Percentiles rank a stretch among this genome's conserved stretches.
Evolutionary conservation across 1,140 invertebrate species (phyloP).

Genomic region (Bombus cullumanus): DNA sequence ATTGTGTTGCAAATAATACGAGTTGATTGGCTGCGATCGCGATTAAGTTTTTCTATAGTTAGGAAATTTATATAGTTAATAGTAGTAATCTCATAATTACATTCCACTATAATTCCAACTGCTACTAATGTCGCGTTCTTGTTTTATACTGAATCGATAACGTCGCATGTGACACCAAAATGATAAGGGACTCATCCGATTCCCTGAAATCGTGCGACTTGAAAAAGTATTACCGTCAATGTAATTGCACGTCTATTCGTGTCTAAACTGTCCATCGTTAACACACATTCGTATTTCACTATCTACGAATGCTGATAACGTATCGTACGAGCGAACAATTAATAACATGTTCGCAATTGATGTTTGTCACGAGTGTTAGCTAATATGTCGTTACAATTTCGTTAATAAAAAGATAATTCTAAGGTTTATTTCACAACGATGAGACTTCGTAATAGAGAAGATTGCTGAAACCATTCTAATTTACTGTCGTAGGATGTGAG

Average conservation of each 20-base stretch:
- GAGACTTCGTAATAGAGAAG: not conserved
- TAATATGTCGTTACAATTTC: not conserved
- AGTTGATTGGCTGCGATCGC: not conserved
- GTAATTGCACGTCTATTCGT: not conserved
- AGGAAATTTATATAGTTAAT: too few species aligned
- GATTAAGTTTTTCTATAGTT: too few species aligned
- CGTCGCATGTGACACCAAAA: not conserved
- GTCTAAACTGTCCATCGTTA: not conserved
- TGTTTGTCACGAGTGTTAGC: not conserved
- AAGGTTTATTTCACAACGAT: not conserved
- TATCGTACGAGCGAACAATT: slow-evolving; percentile 18
- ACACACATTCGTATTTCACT: not conserved
- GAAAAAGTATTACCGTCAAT: not conserved
- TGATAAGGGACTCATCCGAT: not conserved
- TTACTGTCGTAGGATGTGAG: not conserved
- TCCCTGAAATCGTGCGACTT: not conserved
- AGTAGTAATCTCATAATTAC: too few species aligned
- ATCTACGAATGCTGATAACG: slow-evolving; percentile 25
- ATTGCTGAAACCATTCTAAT: not conserved
- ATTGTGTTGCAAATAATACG: not conserved
- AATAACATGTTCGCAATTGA: not conserved
- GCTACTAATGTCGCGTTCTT: not conserved
- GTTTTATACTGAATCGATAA: not conserved
- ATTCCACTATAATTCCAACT: too few species aligned
- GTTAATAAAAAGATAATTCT: not conserved